These are phyloP conservation scores for Helicolenus hilgendorfi DNA, from an alignment of 2,797 vertebrate genomes.

Conservation along the genomic window DNA sequence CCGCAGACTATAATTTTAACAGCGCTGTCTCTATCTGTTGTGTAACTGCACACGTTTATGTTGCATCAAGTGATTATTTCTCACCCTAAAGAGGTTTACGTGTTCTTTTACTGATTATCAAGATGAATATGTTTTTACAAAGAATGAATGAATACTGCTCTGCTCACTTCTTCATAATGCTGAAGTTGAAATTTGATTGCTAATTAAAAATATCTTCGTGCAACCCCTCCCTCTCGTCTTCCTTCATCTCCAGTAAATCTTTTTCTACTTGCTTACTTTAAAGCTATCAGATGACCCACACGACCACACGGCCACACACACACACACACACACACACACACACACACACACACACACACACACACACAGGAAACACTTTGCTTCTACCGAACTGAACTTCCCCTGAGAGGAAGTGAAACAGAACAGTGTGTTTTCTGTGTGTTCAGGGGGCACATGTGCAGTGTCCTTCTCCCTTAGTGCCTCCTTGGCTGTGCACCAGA, in stretches of 20 bases:
- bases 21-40: neutral
- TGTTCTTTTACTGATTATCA: neutral
- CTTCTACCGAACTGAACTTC: constrained; percentile 16
- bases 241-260: neutral
- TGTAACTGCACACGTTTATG: neutral
- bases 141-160: neutral
- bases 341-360: neutral
- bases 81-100: neutral
- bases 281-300: constrained; percentile 5
- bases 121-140: neutral
- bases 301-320: neutral
- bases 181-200: neutral
- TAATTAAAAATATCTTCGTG: neutral
- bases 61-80: neutral
- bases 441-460: neutral
- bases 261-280: neutral
- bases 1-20: neutral
- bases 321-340: neutral
- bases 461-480: neutral
- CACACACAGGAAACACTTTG: constrained; percentile 60
- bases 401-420: constrained; percentile 77
- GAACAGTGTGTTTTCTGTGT: constrained; percentile 64
- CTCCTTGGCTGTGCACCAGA: neutral
- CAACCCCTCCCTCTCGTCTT: neutral
- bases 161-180: neutral